Base-by-base conservation (phyloP, 64 coral and sea anemone species). In the Montipora cactus region DNA sequence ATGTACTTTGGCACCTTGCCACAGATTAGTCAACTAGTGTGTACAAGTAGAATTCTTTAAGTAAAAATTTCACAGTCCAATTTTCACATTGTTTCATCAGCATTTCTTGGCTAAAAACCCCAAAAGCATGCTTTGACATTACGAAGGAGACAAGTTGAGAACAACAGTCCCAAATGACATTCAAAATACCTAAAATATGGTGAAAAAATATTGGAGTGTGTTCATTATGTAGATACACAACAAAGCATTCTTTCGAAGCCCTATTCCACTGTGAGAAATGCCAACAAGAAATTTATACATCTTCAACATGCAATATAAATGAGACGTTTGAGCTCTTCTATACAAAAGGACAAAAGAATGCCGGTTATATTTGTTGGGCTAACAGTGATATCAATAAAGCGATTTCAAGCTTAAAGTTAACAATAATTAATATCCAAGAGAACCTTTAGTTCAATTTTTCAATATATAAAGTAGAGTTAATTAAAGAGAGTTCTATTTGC, bases 1-100 rank as follows among this genome's bases (percentile, higher is more conserved):
- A 57, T 57, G 53, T 37, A 22, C 14, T 86, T 86, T 86, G 82
- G 82, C 82, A 86, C 21, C 11, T 67, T 86, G 82, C 82, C 82
- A 69, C 18, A 49, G 46, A 71, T 84, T n/a, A 84, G 58, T 16
- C 2, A 72, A 4, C 44, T 70, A 12, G 37, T 37, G 37, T 37
- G 37, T 37, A 37, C 37, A 37, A 22, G 66, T 86, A 4, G 12
- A 86, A 86, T 86, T 86, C 82, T 71, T 86, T 7, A 4, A 8
- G 0, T 48, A 0, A 71, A 48, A 86, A 86, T 21, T 72, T n/a
- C 19, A 4, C 3, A 71, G n/a, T 4, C 9, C 16, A 4, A 23
- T 10, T 5, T 50, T 20, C 1, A 49, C 14, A 19, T 47, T 5
- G 19, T 72, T 50, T 9, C 47, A 6, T 20, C 5, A 13, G 18